Evolutionary conservation across 1,140 invertebrate species (phyloP).

Genomic region (Branchinecta lindahli): DNA sequence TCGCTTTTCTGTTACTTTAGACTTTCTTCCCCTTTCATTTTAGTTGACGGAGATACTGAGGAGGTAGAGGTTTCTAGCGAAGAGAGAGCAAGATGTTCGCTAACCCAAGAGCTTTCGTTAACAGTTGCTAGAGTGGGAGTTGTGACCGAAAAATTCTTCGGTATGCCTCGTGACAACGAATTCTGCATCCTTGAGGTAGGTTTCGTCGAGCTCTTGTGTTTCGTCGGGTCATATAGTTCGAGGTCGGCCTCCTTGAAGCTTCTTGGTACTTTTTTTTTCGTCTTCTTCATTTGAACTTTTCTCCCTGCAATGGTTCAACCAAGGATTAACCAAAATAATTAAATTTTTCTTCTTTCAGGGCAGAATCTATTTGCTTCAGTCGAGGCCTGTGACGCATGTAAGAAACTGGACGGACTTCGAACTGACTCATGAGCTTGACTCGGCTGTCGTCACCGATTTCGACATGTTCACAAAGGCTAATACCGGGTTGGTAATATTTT

Average conservation of each 20-base stretch:
- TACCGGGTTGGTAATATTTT: conserved; percentile 28
- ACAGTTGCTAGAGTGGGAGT: conserved; percentile 34
- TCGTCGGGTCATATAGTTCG: neutral
- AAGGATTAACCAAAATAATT: too few species aligned
- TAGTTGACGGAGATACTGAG: conserved; percentile 31
- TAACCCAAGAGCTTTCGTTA: conserved; percentile 22
- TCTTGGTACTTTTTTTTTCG: neutral
- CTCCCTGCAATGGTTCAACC: too few species aligned
- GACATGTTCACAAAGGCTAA: conserved; percentile 35
- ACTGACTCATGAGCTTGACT: conserved; percentile 51
- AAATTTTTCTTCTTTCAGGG: conserved; percentile 27
- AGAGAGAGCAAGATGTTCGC: conserved; percentile 21
- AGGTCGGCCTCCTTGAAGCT: neutral
- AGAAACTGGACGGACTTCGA: conserved; percentile 54
- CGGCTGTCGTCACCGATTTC: conserved; percentile 33
- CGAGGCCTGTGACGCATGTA: conserved; percentile 51
- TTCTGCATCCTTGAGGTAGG: conserved; percentile 44
- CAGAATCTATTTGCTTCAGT: conserved; percentile 47
- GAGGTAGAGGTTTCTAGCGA: conserved; percentile 22
- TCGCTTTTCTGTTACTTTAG: too few species aligned
- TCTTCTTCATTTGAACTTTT: too few species aligned
- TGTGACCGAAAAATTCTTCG: conserved; percentile 44
- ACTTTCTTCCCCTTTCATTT: conserved; percentile 7
- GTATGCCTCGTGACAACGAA: conserved; percentile 54
- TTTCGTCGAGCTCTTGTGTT: neutral